Percentiles rank a stretch among this genome's conserved stretches.
Conservation (phyloP, 2,888 invertebrate species). For the Drosophila limbata region DNA sequence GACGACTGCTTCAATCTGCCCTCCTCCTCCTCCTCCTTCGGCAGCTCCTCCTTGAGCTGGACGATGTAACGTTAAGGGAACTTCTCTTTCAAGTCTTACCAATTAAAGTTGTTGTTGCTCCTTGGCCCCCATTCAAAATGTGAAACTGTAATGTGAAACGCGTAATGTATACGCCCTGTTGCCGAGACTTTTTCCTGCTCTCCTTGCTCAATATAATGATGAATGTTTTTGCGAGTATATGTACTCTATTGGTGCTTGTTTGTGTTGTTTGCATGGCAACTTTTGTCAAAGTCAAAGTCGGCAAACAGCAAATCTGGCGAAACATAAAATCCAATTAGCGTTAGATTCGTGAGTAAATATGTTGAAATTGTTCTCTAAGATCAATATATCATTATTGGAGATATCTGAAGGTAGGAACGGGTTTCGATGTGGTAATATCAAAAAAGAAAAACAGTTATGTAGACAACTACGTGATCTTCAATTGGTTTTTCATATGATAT, state of each 20-base stretch:
- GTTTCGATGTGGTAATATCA: not conserved
- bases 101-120: constrained; percentile 57
- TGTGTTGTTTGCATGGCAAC: constrained; percentile 70
- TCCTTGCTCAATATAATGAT: constrained; percentile 42
- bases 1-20: constrained; percentile 13
- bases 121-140: constrained; percentile 8
- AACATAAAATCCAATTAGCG: constrained; percentile 68
- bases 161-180: constrained; percentile 70
- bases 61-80: constrained; percentile 11
- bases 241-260: constrained; percentile 30
- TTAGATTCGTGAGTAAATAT: not conserved
- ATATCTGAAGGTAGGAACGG: not conserved
- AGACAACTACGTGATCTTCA: too few species aligned
- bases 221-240: constrained; percentile 31
- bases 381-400: not conserved
- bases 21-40: not conserved
- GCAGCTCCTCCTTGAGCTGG: not conserved
- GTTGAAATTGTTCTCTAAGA: not conserved
- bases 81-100: constrained; percentile 54
- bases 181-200: constrained; percentile 30
- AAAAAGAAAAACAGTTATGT: too few species aligned
- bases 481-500: too few species aligned
- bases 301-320: constrained; percentile 36
- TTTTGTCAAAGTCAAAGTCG: constrained; percentile 59
- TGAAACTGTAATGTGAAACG: constrained; percentile 54